Evolutionary conservation across 2,888 invertebrate genomes (phyloP), one percentile per base, ranked within the genome.

Genomic region (Cactoblastis cactorum): DNA sequence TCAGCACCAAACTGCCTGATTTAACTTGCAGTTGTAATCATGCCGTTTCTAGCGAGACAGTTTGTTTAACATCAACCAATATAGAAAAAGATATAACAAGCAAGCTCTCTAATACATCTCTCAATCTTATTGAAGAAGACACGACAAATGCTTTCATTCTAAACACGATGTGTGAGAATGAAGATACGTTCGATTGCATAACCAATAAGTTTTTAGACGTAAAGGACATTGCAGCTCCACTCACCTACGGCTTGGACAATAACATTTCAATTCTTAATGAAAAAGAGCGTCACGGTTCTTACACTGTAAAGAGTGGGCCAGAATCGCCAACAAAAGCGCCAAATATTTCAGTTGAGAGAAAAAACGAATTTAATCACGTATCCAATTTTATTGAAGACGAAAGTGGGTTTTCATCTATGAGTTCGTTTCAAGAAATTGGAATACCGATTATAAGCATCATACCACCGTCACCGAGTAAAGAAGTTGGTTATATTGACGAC

Each of bases 321-420:
- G 59, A 59, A 39, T 48, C 58, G 43, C 49, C 61, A 53, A 59
- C 50, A 39, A 71, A 68, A 59, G 55, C 56, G 45, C 52, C 59
- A 47, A 67, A 71, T 61, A 69, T 57, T 54, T 50, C 57, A 22
- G 53, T 65, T 47, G 71, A 75, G 35, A 82, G 80, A 63, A 72
- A 69, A 55, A 76, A 66, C 49, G 80, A 83, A 47, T 84, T 70
- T 58, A 79, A 74, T 61, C 69, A 73, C 54, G 72, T 73, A 41
- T 69, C 75, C 37, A 78, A 81, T 69, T 86, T 82, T 53, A 77
- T 86, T 47, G 96, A 96, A 74, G 95, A 95, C 65, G 96, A 96
- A 77, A 96, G 95, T 71, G 96, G 96, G 22, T 96, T 96, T 79
- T 95, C 95, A 11, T 95, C 95, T 6, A 94, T 96, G 91, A 95